Evolutionary conservation across 2,888 invertebrate species (phyloP), one percentile per base, ranked within the genome.

Genomic region (Abrostola tripartita): DNA sequence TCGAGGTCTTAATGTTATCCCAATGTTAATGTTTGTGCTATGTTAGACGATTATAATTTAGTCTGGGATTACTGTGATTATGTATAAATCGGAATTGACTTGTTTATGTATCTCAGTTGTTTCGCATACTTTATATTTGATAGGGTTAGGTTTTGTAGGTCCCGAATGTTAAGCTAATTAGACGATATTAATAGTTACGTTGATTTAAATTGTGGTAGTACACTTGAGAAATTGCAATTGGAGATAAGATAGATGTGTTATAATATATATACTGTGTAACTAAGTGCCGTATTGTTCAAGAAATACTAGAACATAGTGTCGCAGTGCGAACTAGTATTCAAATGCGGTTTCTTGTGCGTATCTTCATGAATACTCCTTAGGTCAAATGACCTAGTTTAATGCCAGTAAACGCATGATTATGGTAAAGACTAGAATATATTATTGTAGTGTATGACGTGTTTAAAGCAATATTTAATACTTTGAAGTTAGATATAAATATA

Each of bases 1-100:
- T 10, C 36, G 12, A 37, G 37, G 51, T 66, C 53, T 54, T 37
- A 37, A 24, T 57, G 51, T 58, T 56, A 42, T 71, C 35, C 42
- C 44, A 37, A 42, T 44, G 10, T 59, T 52, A 44, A 8, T 47
- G 55, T 51, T 51, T 57, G 5, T 56, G 54, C 52, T 37, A 61
- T 10, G 9, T 65, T 61, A 68, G 56, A 54, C 36, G 12, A 41
- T 35, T 42, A 38, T 36, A 61, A 44, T 52, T 69, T 68, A 74
- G 62, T 69, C 67, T 64, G 76, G 70, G 67, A 61, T 50, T 68
- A 67, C 74, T 79, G 78, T 78, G 78, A 78, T 78, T 68, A 74
- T 71, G 65, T 78, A 67, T 74, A 67, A 69, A 67, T 68, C 61
- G 77, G 77, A 79, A 74, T 78, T 74, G 77, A 71, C 56, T 69